phyloP scores from a whole-genome alignment of 2,888 invertebrate species.

The Urechis unicinctus region DNA sequence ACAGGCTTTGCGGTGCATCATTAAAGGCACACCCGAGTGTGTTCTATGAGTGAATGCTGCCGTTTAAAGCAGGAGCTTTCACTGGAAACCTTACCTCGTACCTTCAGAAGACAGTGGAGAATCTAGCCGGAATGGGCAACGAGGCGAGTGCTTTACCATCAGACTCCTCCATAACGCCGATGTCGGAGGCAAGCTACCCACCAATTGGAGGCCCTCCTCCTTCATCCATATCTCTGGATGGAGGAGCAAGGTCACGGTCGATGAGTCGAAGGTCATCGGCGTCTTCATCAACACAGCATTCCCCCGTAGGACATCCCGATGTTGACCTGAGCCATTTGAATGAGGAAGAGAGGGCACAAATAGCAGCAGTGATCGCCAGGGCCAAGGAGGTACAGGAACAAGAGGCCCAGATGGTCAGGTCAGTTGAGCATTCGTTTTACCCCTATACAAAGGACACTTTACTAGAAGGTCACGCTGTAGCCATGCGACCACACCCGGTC shows the following conservation, averaged over 20 bases:
- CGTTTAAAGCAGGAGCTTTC: no score
- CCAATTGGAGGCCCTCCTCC: neutral
- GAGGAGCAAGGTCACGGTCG: neutral
- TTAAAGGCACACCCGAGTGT: no score
- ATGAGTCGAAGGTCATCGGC: neutral
- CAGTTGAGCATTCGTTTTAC: no score
- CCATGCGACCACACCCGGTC: no score
- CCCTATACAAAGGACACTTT: no score
- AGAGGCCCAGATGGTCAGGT: slow-evolving; percentile 31
- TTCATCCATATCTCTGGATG: neutral
- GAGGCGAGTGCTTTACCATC: neutral
- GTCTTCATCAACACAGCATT: neutral
- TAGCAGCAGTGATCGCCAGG: slow-evolving; percentile 60
- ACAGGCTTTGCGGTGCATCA: no score
- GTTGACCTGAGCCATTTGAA: slow-evolving; percentile 59
- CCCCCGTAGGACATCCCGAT: slow-evolving; percentile 43
- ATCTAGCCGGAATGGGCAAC: no score
- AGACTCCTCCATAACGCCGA: neutral
- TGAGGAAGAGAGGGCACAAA: slow-evolving; percentile 59
- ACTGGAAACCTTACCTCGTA: no score
- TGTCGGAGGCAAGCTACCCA: neutral
- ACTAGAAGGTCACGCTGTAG: no score
- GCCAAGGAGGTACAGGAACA: slow-evolving; percentile 54
- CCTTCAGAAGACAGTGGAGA: no score
- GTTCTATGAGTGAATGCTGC: no score